Conservation (phyloP, 2,797 vertebrate genomes). For the Falco naumanni region DNA sequence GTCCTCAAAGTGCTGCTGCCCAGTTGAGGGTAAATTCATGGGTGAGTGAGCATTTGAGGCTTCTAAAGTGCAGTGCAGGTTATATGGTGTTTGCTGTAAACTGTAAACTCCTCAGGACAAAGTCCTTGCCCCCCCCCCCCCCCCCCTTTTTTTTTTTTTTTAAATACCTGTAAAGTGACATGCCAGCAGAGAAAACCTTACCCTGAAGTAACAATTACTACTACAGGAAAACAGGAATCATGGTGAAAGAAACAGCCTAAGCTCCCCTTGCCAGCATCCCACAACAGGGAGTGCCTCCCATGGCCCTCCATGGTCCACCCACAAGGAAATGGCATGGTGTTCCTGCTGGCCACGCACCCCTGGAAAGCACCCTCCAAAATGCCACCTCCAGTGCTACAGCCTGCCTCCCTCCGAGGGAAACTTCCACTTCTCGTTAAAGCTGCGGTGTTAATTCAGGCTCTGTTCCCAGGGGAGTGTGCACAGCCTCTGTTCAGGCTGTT, state of each 20-base stretch:
- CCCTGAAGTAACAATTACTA: not conserved
- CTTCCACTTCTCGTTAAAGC: not conserved
- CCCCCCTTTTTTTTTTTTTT: not conserved
- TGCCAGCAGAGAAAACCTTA: not conserved
- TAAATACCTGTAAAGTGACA: not conserved
- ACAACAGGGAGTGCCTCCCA: not conserved
- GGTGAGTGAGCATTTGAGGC: slow-evolving; percentile 20
- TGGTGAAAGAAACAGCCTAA: not conserved
- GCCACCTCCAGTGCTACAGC: not conserved
- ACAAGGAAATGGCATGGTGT: not conserved
- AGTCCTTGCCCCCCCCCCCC: not conserved
- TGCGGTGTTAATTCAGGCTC: not conserved
- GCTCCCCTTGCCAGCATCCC: not conserved
- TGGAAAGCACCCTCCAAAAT: not conserved
- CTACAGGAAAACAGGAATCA: not conserved
- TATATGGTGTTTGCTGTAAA: slow-evolving; percentile 51
- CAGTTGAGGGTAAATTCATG: not conserved
- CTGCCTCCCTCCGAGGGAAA: not conserved
- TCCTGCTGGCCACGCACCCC: not conserved
- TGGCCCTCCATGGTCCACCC: not conserved
- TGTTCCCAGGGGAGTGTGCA: not conserved
- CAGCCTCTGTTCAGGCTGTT: not conserved
- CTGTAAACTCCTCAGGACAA: slow-evolving; percentile 45
- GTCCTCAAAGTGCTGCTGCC: not conserved
- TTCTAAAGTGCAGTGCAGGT: slow-evolving; percentile 75